Conservation (phyloP, 2,113 vertebrate species). For the Mirounga angustirostris region DNA sequence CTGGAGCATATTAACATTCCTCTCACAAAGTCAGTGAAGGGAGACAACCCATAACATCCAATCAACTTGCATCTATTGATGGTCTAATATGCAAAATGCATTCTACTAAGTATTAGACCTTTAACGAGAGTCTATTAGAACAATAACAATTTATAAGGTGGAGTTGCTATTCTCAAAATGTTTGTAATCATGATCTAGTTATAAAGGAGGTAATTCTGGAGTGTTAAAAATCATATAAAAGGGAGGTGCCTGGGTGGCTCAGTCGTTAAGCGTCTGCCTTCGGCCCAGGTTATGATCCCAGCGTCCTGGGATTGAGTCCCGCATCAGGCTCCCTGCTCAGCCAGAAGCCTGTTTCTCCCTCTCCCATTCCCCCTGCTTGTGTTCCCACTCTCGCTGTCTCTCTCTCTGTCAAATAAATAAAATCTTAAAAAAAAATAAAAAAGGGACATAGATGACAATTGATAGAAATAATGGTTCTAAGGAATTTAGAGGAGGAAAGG, state of each 20-base stretch:
- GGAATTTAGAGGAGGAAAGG: background rate
- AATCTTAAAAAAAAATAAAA: background rate
- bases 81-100: background rate
- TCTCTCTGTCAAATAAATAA: too few species aligned
- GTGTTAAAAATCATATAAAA: constrained; percentile 16
- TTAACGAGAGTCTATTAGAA: background rate
- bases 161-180: background rate
- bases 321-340: too few species aligned
- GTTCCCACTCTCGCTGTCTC: too few species aligned
- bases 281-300: too few species aligned
- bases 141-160: background rate
- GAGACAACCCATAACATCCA: background rate
- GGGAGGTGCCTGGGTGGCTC: too few species aligned
- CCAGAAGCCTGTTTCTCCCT: too few species aligned
- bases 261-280: too few species aligned
- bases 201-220: background rate
- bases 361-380: too few species aligned
- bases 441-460: background rate
- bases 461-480: background rate
- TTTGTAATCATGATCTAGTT: background rate
- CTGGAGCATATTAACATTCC: background rate
- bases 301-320: too few species aligned
- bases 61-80: constrained; percentile 40
- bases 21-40: constrained; percentile 35
- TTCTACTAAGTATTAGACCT: background rate